Evolutionary conservation across 2,888 invertebrate species (phyloP).

Genomic region (Noctua janthe): DNA sequence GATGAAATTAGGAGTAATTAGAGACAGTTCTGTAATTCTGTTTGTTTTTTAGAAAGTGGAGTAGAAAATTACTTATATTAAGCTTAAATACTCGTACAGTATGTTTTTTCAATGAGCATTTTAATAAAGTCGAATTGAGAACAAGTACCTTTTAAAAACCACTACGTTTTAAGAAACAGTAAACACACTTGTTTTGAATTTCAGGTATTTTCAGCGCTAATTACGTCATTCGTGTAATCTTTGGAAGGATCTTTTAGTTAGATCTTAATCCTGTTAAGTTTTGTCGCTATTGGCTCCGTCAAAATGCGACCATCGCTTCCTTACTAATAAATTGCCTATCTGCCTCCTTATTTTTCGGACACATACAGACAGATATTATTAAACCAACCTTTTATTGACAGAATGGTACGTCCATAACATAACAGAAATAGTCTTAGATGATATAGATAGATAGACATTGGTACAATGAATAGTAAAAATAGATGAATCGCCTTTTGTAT

Average conservation of each 20-base stretch:
- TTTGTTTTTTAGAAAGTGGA: conserved; percentile 11
- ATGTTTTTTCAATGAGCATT: neutral
- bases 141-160: neutral
- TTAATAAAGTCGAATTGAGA: too few relatives aligned
- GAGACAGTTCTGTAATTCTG: neutral
- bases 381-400: neutral
- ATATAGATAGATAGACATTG: neutral
- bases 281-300: neutral
- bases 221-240: too few relatives aligned
- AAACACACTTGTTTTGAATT: neutral
- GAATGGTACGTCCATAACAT: neutral
- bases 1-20: conserved; percentile 26
- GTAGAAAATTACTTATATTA: neutral
- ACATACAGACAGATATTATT: neutral
- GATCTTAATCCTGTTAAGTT: neutral
- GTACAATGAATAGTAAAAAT: conserved; percentile 15
- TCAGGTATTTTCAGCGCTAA: neutral
- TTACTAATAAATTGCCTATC: neutral
- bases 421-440: neutral
- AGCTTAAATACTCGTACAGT: neutral
- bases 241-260: neutral
- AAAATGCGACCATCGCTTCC: neutral
- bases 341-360: neutral
- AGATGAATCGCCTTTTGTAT: conserved; percentile 24
- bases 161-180: neutral